Conservation (phyloP, 2,888 invertebrate genomes). For the Drosophila kuntzei region DNA sequence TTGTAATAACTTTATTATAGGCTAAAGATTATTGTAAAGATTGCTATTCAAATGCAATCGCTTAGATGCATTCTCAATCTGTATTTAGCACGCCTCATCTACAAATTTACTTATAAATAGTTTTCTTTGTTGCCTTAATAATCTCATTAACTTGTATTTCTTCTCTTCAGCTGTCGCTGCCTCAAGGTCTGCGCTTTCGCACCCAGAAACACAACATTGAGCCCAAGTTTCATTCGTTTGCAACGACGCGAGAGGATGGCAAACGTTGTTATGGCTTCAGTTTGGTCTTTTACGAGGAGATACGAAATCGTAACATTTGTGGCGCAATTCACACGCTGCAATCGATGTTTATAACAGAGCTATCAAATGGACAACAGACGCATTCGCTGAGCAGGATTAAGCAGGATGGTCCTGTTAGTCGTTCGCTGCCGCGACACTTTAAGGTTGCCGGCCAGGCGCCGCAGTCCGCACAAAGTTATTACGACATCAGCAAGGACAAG, state of each 20-base stretch:
- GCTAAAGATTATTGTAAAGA: conserved; percentile 1
- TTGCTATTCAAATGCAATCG: neutral
- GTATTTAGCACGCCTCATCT: neutral
- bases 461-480: conserved; percentile 93
- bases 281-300: conserved; percentile 98
- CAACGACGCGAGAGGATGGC: conserved; percentile 98
- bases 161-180: conserved; percentile 92
- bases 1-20: neutral
- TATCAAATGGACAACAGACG: conserved; percentile 92
- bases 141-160: conserved; percentile 9
- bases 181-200: conserved; percentile 96
- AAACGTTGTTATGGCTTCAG: conserved; percentile 97
- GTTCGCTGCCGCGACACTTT: conserved; percentile 95
- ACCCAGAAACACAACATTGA: conserved; percentile 96
- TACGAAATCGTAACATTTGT: conserved; percentile 95
- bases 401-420: conserved; percentile 89
- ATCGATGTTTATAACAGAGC: conserved; percentile 95
- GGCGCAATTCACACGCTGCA: conserved; percentile 96
- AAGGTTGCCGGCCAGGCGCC: conserved; percentile 92
- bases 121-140: conserved; percentile 25
- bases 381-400: conserved; percentile 89
- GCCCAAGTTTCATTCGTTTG: conserved; percentile 97
- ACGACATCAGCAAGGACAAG: conserved; percentile 97
- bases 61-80: neutral
- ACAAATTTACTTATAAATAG: conserved; percentile 12